Evolutionary conservation across 2,888 invertebrate genomes (phyloP).

Genomic region (Margaritifera margaritifera): DNA sequence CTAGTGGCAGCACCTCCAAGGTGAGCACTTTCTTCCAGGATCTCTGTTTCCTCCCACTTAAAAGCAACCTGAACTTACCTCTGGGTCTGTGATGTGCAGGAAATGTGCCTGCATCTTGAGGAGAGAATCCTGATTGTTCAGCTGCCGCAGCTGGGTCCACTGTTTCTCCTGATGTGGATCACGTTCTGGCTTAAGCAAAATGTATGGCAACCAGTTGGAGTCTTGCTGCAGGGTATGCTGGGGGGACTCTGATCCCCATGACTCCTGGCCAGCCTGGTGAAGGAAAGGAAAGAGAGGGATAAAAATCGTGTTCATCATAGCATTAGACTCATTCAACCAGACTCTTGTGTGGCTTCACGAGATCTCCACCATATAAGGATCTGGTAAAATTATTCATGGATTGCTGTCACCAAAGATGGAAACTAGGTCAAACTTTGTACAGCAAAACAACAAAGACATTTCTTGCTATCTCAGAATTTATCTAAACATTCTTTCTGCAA

Average conservation of each 20-base stretch:
- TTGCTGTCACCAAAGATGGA: too few species aligned
- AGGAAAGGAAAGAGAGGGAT: background rate
- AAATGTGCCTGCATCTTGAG: slow-evolving; percentile 65
- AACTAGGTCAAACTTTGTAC: too few species aligned
- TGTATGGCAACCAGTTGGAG: slow-evolving; percentile 68
- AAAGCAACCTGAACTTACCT: slow-evolving; percentile 50
- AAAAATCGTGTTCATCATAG: background rate
- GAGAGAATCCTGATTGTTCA: slow-evolving; percentile 66
- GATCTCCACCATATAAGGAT: too few species aligned
- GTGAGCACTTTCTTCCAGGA: too few species aligned
- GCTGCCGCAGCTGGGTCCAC: slow-evolving; percentile 64
- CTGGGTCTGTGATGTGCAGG: slow-evolving; percentile 62
- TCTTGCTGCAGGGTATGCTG: slow-evolving; percentile 67
- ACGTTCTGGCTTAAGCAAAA: slow-evolving; percentile 59
- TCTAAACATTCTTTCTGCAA: too few species aligned
- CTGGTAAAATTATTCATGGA: too few species aligned
- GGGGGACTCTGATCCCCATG: slow-evolving; percentile 66
- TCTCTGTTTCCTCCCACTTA: too few species aligned
- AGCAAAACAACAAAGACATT: too few species aligned
- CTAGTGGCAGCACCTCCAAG: too few species aligned
- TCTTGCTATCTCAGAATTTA: too few species aligned
- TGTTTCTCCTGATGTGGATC: slow-evolving; percentile 64
- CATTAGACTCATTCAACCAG: background rate
- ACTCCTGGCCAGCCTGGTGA: slow-evolving; percentile 56
- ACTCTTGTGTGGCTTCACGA: too few species aligned